Evolutionary conservation across 2,888 invertebrate genomes (phyloP), one percentile per base, ranked within the genome.

Genomic region (Zygogramma bicolorata): DNA sequence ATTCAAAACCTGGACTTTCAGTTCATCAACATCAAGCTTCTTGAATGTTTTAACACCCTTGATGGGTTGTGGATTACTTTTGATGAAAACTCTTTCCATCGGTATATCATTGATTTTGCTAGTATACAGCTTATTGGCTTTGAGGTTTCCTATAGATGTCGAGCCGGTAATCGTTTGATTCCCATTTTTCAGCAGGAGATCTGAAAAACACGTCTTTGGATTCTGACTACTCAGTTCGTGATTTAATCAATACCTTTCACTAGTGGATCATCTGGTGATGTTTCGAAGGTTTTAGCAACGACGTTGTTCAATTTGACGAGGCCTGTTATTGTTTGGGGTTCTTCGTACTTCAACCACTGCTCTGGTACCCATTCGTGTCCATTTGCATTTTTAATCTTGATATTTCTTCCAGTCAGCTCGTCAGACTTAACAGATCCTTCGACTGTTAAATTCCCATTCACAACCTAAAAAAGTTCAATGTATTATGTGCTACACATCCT

Each of bases 311-410:
- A 67, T 69, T 63, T 77, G 13, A 80, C 79, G 15, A 65, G 72
- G n/a, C 84, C 84, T 22, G 73, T 79, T 34, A 85, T 80, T 3
- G 73, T 81, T 79, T 85, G 85, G 8, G 76, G 70, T 76, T 79
- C 77, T 13, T 77, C 66, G 61, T 82, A 82, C 25, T 78, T 82
- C 63, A 85, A 75, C 84, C 84, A 85, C 15, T 79, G 70, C 29
- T 83, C 74, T 38, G 84, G 83, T 6, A 65, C 66, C 84, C 84
- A 85, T 58, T 68, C 58, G 42, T 74, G 71, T 10, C 73, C 70
- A 71, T 85, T 85, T 15, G 85, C 34, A 25, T 29, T 70, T 66
- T 81, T 72, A 10, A 84, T 25, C 7, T 75, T 46, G 7, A 85
- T 58, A 71, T 81, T 66, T 13, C 70, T 72, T 13, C 77, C 80